A percentile compares a stretch with the other conserved stretches of the same genome.
Evolutionary conservation across 2,113 vertebrate genomes (phyloP).

Genomic region (Limanda limanda): DNA sequence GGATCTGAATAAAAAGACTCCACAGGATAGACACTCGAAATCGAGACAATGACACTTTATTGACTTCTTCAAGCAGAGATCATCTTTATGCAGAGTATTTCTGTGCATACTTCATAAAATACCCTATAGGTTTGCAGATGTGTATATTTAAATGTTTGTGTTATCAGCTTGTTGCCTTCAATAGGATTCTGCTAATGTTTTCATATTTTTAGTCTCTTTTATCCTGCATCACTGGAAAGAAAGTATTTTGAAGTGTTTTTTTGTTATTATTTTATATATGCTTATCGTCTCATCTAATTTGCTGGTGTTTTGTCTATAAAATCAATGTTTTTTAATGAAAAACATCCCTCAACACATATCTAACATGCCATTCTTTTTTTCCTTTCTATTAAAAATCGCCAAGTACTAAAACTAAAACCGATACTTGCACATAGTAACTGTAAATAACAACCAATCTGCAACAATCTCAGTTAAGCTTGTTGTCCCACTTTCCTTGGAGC

Average conservation of each 20-base stretch:
- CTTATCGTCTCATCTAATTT: not conserved
- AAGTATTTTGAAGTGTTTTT: not conserved
- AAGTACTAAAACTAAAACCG: not conserved
- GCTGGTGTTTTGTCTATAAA: not conserved
- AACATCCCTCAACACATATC: no score
- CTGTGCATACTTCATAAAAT: no score
- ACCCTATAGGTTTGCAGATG: no score
- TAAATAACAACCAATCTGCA: not conserved
- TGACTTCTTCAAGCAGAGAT: constrained; percentile 1
- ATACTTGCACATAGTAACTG: not conserved
- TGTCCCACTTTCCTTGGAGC: constrained; percentile 8
- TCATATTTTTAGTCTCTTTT: no score
- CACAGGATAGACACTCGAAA: constrained; percentile 26
- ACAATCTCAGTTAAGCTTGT: not conserved
- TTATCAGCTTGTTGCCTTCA: no score
- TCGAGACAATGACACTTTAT: not conserved
- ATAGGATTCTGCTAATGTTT: no score
- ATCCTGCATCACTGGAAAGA: not conserved
- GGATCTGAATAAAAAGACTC: constrained; percentile 48
- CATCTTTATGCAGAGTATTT: not conserved
- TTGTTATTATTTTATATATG: not conserved
- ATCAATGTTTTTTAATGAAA: not conserved
- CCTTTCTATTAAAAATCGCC: not conserved
- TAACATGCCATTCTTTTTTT: not conserved
- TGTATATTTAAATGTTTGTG: no score